Base-by-base conservation (phyloP, 2,797 vertebrate species). In the Myoxocephalus aenaeus region DNA sequence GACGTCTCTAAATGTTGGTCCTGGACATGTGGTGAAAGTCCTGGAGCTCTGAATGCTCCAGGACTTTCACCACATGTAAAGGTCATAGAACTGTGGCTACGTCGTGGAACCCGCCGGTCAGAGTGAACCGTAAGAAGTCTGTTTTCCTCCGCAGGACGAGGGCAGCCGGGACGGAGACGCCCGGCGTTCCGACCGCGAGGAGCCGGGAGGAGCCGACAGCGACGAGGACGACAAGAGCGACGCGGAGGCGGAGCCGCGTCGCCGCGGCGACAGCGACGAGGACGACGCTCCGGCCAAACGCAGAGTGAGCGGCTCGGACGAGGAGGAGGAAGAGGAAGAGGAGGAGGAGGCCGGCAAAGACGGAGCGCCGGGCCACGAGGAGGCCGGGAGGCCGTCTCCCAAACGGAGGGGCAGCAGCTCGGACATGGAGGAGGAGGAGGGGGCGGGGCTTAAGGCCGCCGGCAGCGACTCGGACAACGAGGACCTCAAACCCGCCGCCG, bases 91-190 rank as follows among this genome's bases (percentile, higher is more conserved):
- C n/a, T n/a, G n/a, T n/a, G n/a, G n/a, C n/a, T n/a, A n/a, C n/a
- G n/a, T n/a, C n/a, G n/a, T n/a, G n/a, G n/a, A n/a, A n/a, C n/a
- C n/a, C n/a, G n/a, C n/a, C n/a, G n/a, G n/a, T n/a, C n/a, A n/a
- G n/a, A n/a, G n/a, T n/a, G 29, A 29, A 29, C 29, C 29, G 2
- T 34, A 34, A 34, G 6, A 7, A 34, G 34, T 34, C 34, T 34
- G 34, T 34, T 34, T 34, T 7, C 34, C 88, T 90, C 4, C 0
- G 51, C 92, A 99, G 97, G 97, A 97, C 20, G 97, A 98, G 2
- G 95, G 92, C 66, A 98, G 97, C 74, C 95, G 97, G 34, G 90
- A 93, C 20, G 97, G 96, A 70, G 95, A 92, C 14, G 92, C 93
- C 2, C 77, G 81, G 90, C 42, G 38, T 46, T 94, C 93, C 0